Base-by-base conservation (phyloP, 2,888 invertebrate species). In the Drosophila eohydei region DNA sequence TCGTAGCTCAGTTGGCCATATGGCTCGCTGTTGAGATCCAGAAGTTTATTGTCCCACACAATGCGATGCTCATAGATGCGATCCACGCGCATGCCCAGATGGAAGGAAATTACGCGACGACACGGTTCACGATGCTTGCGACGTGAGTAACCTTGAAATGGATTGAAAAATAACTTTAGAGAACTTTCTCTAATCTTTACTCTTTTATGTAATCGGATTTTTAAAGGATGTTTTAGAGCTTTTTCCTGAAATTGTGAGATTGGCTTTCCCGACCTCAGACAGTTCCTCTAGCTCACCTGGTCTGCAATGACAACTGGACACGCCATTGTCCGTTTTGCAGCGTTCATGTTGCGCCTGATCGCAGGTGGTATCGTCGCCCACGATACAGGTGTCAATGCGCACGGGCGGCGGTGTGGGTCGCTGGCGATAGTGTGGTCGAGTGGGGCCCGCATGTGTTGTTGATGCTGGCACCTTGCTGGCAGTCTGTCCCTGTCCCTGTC, bases 321-420 rank as follows among this genome's bases (percentile, higher is more conserved):
- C 97, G 2, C 97, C 96, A 70, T 94, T 94, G 92, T 97, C 97
- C 0, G 97, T 98, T 71, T 96, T 95, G 90, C 98, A 98, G 58
- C 95, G 95, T 91, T 98, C 98, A 88, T 97, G 96, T 90, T 97
- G 97, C 0, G 97, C 96, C 62, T 95, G 95, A 89, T 98, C 97
- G 82, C 98, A 98, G 0, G 98, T 98, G 0, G 97, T 96, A 83
- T 97, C 97, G 83, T 98, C 98, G 0, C 98, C 98, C 0, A 98
- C 98, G 26, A 98, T 98, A 87, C 98, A 98, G 0, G 98, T 98
- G 91, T 98, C 98, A 71, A 98, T 98, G 80, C 98, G 81, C 90
- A 93, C 93, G 0, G 93, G 93, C 11, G 93, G 92, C 58, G 91
- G 93, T 5, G 92, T 92, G 3, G 92, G 90, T 51, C 92, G 85